phyloP scores from a whole-genome alignment of 1,140 invertebrate genomes.

The Drosophila willistoni region DNA sequence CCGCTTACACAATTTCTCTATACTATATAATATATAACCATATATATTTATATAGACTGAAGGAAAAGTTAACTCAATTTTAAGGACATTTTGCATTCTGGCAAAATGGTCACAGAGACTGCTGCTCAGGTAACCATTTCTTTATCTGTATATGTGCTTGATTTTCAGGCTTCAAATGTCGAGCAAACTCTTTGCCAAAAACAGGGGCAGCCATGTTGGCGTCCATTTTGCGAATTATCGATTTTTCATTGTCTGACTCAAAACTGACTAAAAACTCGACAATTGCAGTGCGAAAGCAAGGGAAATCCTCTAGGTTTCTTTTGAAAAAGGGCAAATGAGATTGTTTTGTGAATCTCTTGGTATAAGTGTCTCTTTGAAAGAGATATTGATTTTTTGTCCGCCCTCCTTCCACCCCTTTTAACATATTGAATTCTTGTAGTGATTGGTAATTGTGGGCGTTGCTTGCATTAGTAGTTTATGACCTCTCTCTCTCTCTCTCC shows the following conservation, averaged over 20 bases:
- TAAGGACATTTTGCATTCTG: slow-evolving; percentile 39
- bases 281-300: slow-evolving; percentile 39
- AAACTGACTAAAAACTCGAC: slow-evolving; percentile 21
- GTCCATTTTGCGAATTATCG: slow-evolving; percentile 80
- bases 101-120: slow-evolving; percentile 82
- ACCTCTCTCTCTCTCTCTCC: background rate
- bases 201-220: slow-evolving; percentile 76
- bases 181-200: slow-evolving; percentile 12
- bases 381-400: slow-evolving; percentile 63
- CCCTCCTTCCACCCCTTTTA: background rate
- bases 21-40: slow-evolving; percentile 52
- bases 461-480: slow-evolving; percentile 28
- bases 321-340: background rate
- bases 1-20: slow-evolving; percentile 81
- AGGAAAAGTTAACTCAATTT: slow-evolving; percentile 25
- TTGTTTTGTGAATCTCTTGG: too few relatives aligned
- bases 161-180: slow-evolving; percentile 16
- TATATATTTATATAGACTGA: slow-evolving; percentile 33
- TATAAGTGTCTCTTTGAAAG: background rate
- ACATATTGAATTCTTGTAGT: background rate
- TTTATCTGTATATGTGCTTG: slow-evolving; percentile 12
- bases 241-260: slow-evolving; percentile 72
- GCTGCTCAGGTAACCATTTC: slow-evolving; percentile 76
- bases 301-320: background rate
- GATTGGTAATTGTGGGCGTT: slow-evolving; percentile 35